A percentile compares a stretch with the other conserved stretches of the same genome.
Conservation (phyloP, 2,888 invertebrate genomes). For the Drosophila neutralis region DNA sequence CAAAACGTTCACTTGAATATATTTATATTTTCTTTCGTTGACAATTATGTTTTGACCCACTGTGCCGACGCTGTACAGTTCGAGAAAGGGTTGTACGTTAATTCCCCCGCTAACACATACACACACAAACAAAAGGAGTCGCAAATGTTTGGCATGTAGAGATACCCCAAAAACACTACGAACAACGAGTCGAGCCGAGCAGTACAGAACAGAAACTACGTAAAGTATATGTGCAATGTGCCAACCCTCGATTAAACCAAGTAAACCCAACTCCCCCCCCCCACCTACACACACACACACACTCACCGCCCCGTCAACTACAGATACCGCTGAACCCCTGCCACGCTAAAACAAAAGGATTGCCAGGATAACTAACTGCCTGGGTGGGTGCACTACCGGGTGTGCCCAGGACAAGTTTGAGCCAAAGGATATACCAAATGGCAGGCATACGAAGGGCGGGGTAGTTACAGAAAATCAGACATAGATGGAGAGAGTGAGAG, state of each 20-base stretch:
- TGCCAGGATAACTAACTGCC: constrained; percentile 40
- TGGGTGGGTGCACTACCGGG: background rate
- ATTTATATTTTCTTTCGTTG: background rate
- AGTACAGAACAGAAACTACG: constrained; percentile 38
- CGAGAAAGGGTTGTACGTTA: constrained; percentile 61
- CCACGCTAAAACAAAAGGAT: constrained; percentile 56
- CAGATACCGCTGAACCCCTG: background rate
- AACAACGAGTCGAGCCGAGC: constrained; percentile 43
- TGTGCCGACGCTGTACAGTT: constrained; percentile 30
- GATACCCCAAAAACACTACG: constrained; percentile 56
- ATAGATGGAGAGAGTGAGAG: background rate
- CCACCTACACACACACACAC: background rate
- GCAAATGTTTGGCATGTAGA: constrained; percentile 72
- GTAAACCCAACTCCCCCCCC: background rate
- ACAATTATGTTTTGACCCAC: constrained; percentile 22
- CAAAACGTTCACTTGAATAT: background rate
- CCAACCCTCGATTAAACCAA: constrained; percentile 41
- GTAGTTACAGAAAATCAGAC: background rate
- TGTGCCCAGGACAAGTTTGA: background rate
- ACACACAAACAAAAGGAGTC: constrained; percentile 11
- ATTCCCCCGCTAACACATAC: constrained; percentile 17
- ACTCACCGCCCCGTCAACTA: background rate
- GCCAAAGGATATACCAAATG: background rate
- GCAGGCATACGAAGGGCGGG: background rate
- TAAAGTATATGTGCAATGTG: constrained; percentile 47